Base-by-base conservation (phyloP, 2,113 vertebrate genomes). In the Anolis carolinensis region DNA sequence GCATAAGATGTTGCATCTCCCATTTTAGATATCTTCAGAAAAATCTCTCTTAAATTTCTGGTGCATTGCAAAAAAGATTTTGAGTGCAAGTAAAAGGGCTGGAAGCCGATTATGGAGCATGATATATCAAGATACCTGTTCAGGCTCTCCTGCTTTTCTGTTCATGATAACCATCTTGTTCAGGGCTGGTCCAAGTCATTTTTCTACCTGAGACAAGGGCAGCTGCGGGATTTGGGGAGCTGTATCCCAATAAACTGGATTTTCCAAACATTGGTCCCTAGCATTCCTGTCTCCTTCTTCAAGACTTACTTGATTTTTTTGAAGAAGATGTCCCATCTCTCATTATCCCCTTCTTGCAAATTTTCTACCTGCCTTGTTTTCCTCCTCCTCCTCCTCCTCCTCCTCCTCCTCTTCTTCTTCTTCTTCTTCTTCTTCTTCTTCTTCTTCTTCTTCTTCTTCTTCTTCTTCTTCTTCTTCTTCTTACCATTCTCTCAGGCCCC, bases 11-110 rank as follows among this genome's bases (percentile, higher is more conserved):
- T 93, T 93, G 90, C 94, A 91, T 95, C 94, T 93, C 93, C 95
- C 93, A 95, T 96, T 96, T 95, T 93, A 95, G 95, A 95, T 96
- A 96, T 94, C 95, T 91, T 94, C 93, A 27, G 91, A 96, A 95
- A 95, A 96, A 97, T 96, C 94, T 44, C 20, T 6, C 2, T 62
- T 23, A 95, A 96, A 95, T 96, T 95, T 96, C 95, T 95, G 95
- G 94, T 93, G 95, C 95, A 93, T 93, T 95, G 92, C 92, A 95
- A 94, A 91, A 95, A 95, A 94, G 91, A 87, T 86, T 93, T 93
- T 88, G 92, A 95, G 92, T 93, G 84, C 95, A 93, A 94, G 95
- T 94, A 95, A 95, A 93, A 87, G 89, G 83, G 84, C 90, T 96
- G 89, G 84, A 87, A 79, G 20, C 4, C 32, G 10, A 44, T n/a